Percentiles rank a stretch among this genome's conserved stretches.
Conservation (phyloP, 2,113 vertebrate species). For the Elgaria multicarinata region DNA sequence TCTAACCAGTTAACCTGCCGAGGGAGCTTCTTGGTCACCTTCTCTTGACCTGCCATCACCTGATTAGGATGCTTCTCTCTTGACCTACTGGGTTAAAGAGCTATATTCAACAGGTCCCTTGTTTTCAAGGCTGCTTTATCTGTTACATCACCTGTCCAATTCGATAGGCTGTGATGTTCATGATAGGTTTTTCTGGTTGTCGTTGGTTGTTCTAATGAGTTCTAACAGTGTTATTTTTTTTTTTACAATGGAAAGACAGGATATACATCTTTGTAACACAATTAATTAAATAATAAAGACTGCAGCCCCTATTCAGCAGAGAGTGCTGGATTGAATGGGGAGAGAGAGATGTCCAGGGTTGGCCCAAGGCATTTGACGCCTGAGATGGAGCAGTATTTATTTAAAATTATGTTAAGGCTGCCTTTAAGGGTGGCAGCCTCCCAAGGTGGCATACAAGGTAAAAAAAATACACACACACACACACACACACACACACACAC, state of each 20-base stretch:
- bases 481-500: too few relatives aligned
- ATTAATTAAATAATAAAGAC: too few relatives aligned
- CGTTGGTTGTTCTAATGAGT: background rate
- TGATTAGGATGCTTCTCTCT: background rate
- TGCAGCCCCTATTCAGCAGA: too few relatives aligned
- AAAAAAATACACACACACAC: too few relatives aligned
- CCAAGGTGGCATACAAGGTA: too few relatives aligned
- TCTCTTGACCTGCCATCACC: background rate
- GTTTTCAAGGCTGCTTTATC: background rate
- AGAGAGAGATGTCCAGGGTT: too few relatives aligned
- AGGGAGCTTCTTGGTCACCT: background rate
- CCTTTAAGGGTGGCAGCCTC: too few relatives aligned
- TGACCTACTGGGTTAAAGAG: background rate
- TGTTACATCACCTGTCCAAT: background rate
- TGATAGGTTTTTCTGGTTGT: background rate
- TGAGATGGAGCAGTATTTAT: too few relatives aligned
- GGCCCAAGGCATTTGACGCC: too few relatives aligned
- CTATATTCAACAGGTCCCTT: background rate
- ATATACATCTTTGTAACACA: too few relatives aligned
- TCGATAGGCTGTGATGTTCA: background rate
- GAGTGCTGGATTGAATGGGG: too few relatives aligned
- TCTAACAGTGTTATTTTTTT: background rate
- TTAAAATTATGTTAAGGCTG: too few relatives aligned
- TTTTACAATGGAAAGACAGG: background rate
- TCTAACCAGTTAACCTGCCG: background rate